Percentiles rank a stretch among this genome's conserved stretches.
These are phyloP conservation scores for Drosophila bipectinata DNA, from an alignment of 1,140 invertebrate species.

Conservation along the genomic window DNA sequence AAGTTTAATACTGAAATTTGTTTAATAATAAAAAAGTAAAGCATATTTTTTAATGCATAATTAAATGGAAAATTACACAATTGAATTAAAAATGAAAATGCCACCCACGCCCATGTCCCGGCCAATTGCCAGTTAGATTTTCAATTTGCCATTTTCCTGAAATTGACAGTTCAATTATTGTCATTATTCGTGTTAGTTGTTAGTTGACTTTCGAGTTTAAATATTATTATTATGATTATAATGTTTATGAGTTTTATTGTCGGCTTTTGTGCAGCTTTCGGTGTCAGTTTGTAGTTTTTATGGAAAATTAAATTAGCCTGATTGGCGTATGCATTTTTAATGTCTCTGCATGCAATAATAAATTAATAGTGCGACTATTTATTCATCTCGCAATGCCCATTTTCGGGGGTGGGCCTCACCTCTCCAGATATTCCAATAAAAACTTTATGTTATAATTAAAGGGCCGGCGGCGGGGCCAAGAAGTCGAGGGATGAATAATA, in stretches of 20 bases:
- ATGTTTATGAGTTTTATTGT: background rate
- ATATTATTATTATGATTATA: conserved; percentile 1
- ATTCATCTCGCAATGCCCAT: conserved; percentile 20
- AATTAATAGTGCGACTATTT: conserved; percentile 74
- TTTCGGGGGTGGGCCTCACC: too few species aligned
- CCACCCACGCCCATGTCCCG: background rate
- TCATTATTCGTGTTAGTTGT: conserved; percentile 26
- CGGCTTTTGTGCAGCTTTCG: background rate
- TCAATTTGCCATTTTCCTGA: conserved; percentile 35
- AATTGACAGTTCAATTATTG: conserved; percentile 42
- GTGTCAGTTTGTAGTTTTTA: conserved; percentile 24
- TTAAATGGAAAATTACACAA: conserved; percentile 40
- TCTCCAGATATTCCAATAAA: conserved; percentile 62
- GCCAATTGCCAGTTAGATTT: conserved; percentile 22
- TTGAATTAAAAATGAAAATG: conserved; percentile 32
- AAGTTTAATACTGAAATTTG: too few species aligned
- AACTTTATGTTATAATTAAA: conserved; percentile 75
- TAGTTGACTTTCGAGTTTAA: background rate
- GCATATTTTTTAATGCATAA: conserved; percentile 12
- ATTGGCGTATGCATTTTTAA: conserved; percentile 71
- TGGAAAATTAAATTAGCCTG: conserved; percentile 66
- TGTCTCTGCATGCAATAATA: conserved; percentile 48
- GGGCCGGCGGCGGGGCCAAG: conserved; percentile 26
- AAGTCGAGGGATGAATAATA: conserved; percentile 39
- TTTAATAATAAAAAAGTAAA: too few species aligned